phyloP scores from a whole-genome alignment of 2,888 invertebrate species.

The Drosophila neotestacea region DNA sequence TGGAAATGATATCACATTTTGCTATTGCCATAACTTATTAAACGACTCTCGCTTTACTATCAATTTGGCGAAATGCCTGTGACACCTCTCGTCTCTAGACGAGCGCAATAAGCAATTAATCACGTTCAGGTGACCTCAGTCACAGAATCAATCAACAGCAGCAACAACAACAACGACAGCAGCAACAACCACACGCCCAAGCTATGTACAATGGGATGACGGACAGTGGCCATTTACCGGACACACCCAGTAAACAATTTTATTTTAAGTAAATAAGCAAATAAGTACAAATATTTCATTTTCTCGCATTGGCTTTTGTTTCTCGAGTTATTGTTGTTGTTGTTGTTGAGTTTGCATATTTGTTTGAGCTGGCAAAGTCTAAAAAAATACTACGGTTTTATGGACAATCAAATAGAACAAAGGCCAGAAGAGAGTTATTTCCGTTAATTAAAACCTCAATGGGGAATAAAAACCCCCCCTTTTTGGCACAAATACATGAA shows the following conservation, averaged over 20 bases:
- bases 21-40: not conserved
- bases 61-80: constrained; percentile 13
- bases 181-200: constrained; percentile 45
- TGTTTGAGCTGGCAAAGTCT: constrained; percentile 38
- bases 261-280: constrained; percentile 71
- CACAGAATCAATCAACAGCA: constrained; percentile 73
- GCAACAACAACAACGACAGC: constrained; percentile 23
- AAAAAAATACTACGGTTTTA: constrained; percentile 42
- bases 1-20: not conserved
- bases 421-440: constrained; percentile 39
- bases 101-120: constrained; percentile 64
- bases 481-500: constrained; percentile 1
- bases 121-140: constrained; percentile 74
- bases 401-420: constrained; percentile 57
- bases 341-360: constrained; percentile 20
- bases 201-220: constrained; percentile 28
- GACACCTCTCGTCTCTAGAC: constrained; percentile 18
- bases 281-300: constrained; percentile 59
- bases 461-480: not conserved
- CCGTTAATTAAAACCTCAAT: constrained; percentile 54
- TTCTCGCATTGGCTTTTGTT: constrained; percentile 38
- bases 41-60: constrained; percentile 25
- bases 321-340: constrained; percentile 9
- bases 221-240: constrained; percentile 76
- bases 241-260: constrained; percentile 77